Evolutionary conservation across 2,888 invertebrate species (phyloP), one percentile per base, ranked within the genome.

Genomic region (Nyleta sp.): DNA sequence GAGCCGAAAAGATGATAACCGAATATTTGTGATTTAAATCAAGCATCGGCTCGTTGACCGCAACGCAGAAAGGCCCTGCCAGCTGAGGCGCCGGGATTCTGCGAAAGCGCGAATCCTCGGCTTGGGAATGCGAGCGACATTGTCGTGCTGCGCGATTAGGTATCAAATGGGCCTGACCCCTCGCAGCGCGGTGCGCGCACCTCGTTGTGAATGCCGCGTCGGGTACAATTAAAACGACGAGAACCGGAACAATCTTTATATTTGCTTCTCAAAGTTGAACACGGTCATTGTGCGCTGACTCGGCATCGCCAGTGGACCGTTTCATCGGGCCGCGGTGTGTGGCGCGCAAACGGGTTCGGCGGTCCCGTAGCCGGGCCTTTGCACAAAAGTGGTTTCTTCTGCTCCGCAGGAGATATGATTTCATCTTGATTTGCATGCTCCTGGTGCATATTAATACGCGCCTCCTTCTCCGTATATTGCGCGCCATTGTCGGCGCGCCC

Each of bases 371-470:
- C 48, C 67, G 22, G 18, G 48, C 18, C 33, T 11, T 13, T 53
- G 53, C 60, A 70, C 50, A 67, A 67, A 74, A 53, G 67, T 59
- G 67, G 53, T 65, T 74, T 73, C 55, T 42, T 62, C 74, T 35
- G 74, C 68, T 70, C 57, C 44, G 20, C 57, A 70, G 75, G 75
- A 76, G 70, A 76, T 70, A 70, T 57, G 75, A 46, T 76, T 68
- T 70, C 75, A 60, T 65, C 42, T 33, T 18, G 60, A 72, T 67
- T 67, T 60, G 65, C 71, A 65, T 71, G 57, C 53, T 52, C 60
- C 44, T 59, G 55, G 59, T 70, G 71, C 77, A 64, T 72, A 77
- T 77, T 71, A 77, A 72, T 71, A 60, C 48, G 57, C 71, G 70
- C 40, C 70, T 70, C 48, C 38, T 42, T 53, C 59, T 60, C 28